Evolutionary conservation across 1,140 invertebrate genomes (phyloP).

Genomic region (Drusus annulatus): DNA sequence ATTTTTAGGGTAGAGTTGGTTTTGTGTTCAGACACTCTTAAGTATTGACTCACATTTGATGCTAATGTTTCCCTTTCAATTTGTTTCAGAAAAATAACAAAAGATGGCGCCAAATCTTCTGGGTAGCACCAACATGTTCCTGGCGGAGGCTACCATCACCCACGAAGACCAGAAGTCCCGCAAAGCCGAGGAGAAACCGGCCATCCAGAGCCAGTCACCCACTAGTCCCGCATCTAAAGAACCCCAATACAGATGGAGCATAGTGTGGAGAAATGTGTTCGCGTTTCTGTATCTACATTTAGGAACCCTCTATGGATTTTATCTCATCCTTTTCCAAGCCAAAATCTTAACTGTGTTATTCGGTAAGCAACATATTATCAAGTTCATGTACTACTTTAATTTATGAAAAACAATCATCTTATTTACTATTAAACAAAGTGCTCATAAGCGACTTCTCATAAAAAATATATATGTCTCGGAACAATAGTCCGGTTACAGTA

Average conservation of each 20-base stretch:
- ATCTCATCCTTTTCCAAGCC: constrained; percentile 71
- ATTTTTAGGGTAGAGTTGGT: no score
- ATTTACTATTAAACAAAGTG: no score
- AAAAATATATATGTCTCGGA: no score
- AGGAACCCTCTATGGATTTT: constrained; percentile 76
- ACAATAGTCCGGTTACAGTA: no score
- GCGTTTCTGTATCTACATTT: constrained; percentile 78
- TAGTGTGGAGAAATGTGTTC: constrained; percentile 82
- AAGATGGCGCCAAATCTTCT: constrained; percentile 63
- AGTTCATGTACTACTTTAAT: no score
- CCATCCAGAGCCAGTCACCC: constrained; percentile 34
- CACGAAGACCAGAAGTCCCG: constrained; percentile 60
- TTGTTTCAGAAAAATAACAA: constrained; percentile 42
- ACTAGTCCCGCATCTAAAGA: constrained; percentile 50
- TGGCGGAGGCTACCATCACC: constrained; percentile 61
- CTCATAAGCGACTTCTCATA: no score
- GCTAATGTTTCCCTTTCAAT: neutral
- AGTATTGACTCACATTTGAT: no score
- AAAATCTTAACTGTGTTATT: constrained; percentile 71
- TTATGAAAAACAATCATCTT: no score
- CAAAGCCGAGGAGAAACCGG: constrained; percentile 50
- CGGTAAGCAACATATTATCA: constrained; percentile 67
- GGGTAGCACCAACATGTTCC: constrained; percentile 61
- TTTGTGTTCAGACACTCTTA: no score
- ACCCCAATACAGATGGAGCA: constrained; percentile 71